These are phyloP conservation scores for Plagiodera versicolora DNA, from an alignment of 2,888 invertebrate genomes.

Conservation along the genomic window DNA sequence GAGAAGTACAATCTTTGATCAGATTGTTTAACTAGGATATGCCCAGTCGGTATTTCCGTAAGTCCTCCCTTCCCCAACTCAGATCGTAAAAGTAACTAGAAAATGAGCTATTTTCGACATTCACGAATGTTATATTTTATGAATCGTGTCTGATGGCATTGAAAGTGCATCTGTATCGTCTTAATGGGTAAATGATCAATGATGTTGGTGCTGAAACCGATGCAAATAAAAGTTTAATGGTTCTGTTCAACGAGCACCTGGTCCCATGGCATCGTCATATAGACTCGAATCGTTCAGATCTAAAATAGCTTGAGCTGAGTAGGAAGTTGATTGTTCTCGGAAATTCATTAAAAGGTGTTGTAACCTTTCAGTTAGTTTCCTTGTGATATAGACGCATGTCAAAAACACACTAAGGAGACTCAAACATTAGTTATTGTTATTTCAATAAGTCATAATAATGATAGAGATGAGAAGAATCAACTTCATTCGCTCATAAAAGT, in stretches of 20 bases:
- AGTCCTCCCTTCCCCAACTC: not conserved
- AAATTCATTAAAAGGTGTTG: too few relatives aligned
- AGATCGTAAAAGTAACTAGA: not conserved
- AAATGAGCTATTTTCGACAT: conserved; percentile 8
- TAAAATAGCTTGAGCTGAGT: conserved; percentile 2
- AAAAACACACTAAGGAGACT: too few relatives aligned
- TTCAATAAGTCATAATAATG: too few relatives aligned
- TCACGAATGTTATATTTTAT: conserved; percentile 9
- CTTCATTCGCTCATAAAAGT: too few relatives aligned
- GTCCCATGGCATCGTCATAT: not conserved
- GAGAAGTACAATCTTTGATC: not conserved
- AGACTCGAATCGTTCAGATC: not conserved
- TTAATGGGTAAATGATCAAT: conserved; percentile 15
- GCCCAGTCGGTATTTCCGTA: not conserved
- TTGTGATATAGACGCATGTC: too few relatives aligned
- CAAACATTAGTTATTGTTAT: too few relatives aligned
- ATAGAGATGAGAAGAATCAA: too few relatives aligned
- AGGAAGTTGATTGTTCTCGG: too few relatives aligned
- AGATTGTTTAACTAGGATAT: not conserved
- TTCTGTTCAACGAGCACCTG: conserved; percentile 18
- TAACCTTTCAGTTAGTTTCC: too few relatives aligned
- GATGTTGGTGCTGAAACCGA: conserved; percentile 16
- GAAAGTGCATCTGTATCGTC: conserved; percentile 19
- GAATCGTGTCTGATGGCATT: conserved; percentile 13
- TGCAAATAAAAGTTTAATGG: conserved; percentile 21